Percentiles rank a stretch among this genome's conserved stretches.
These are phyloP conservation scores for Lasioglossum zephyrum DNA, from an alignment of 2,888 invertebrate genomes.

Conservation along the genomic window DNA sequence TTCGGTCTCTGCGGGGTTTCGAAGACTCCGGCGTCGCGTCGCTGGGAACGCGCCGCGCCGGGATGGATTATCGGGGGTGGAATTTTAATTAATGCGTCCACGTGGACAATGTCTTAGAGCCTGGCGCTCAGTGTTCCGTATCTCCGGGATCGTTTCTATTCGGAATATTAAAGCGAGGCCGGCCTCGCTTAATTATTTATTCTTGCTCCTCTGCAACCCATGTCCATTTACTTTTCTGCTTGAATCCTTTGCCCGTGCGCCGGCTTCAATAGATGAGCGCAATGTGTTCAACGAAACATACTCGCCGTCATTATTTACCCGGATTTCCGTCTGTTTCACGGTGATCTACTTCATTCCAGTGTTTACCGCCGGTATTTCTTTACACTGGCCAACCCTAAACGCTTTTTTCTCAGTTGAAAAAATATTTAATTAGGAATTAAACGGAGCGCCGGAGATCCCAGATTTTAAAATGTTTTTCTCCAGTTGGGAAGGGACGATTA, in stretches of 20 bases:
- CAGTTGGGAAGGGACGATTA: not conserved
- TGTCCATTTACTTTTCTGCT: slow-evolving; percentile 39
- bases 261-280: slow-evolving; percentile 5
- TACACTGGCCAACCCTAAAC: not conserved
- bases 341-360: slow-evolving; percentile 4
- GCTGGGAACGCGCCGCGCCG: not conserved
- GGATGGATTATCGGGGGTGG: slow-evolving; percentile 25
- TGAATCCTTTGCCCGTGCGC: slow-evolving; percentile 4
- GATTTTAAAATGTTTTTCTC: not conserved
- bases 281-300: slow-evolving; percentile 1
- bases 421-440: not conserved
- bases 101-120: slow-evolving; percentile 41
- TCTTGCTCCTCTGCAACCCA: not conserved
- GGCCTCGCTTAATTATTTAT: slow-evolving; percentile 46
- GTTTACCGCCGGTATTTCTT: not conserved
- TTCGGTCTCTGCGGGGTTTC: slow-evolving; percentile 21
- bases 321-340: not conserved
- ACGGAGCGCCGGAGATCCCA: not conserved
- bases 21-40: not conserved
- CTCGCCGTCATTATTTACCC: not conserved
- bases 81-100: slow-evolving; percentile 58
- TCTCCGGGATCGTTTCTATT: slow-evolving; percentile 10
- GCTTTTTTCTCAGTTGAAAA: not conserved
- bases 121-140: not conserved
- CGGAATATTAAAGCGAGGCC: slow-evolving; percentile 33